Conservation (phyloP, 2,888 invertebrate genomes). For the Nezara viridula region DNA sequence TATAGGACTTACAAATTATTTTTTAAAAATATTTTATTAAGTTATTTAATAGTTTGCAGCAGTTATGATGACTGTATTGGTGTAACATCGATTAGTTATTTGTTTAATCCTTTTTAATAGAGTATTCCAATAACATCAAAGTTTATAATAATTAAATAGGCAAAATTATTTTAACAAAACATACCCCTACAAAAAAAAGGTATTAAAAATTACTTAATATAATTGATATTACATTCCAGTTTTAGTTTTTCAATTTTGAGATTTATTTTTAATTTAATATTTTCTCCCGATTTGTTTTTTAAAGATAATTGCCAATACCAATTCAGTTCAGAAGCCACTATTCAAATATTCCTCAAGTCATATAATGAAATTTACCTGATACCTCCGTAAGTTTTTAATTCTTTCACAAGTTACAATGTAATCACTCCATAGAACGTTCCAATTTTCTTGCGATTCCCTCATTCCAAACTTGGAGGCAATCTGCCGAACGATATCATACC, state of each 20-base stretch:
- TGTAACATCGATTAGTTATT: too few species aligned
- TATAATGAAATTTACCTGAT: conserved; percentile 70
- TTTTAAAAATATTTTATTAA: too few species aligned
- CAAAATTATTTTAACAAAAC: too few species aligned
- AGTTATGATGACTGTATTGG: too few species aligned
- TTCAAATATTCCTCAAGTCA: not conserved
- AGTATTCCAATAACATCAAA: too few species aligned
- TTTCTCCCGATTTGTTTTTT: not conserved
- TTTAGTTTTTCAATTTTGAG: not conserved
- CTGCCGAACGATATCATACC: conserved; percentile 81
- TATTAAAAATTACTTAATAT: too few species aligned
- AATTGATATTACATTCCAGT: not conserved
- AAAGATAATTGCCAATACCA: not conserved
- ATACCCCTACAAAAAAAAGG: too few species aligned
- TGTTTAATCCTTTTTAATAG: too few species aligned
- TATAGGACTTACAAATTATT: too few species aligned
- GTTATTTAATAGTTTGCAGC: too few species aligned
- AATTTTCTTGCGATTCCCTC: conserved; percentile 84
- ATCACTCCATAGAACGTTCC: conserved; percentile 95
- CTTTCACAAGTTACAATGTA: conserved; percentile 87
- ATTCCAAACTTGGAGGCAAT: conserved; percentile 80
- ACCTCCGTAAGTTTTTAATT: conserved; percentile 92
- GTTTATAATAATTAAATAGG: too few species aligned
- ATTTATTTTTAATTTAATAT: not conserved
- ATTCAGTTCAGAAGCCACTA: not conserved